phyloP scores from a whole-genome alignment of 2,113 vertebrate species.

The Bothrops jararaca region DNA sequence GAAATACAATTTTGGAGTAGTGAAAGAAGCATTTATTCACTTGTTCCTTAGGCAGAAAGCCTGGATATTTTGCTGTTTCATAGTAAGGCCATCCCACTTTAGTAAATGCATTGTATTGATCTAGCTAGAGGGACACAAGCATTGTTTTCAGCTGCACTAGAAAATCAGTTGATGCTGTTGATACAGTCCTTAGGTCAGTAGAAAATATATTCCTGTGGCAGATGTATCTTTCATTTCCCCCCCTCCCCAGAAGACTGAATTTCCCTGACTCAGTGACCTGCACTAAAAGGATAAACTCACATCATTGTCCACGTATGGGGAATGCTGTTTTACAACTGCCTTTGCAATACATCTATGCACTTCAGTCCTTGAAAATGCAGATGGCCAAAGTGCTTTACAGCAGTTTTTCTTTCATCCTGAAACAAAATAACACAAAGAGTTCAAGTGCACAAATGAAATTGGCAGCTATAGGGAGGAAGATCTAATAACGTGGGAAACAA shows the following conservation, averaged over 20 bases:
- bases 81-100: slow-evolving; percentile 33
- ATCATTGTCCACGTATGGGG: not conserved
- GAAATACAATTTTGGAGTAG: not conserved
- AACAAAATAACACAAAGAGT: not conserved
- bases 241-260: not conserved
- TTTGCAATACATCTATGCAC: not conserved
- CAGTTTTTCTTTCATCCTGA: not conserved
- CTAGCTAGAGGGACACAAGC: slow-evolving; percentile 45
- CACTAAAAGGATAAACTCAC: not conserved
- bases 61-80: slow-evolving; percentile 24
- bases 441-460: not conserved
- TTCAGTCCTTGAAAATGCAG: not conserved
- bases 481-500: not conserved
- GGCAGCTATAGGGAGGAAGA: slow-evolving; percentile 2
- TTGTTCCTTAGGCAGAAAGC: not conserved
- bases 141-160: slow-evolving; percentile 19
- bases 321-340: not conserved
- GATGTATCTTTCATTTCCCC: slow-evolving; percentile 30
- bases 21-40: slow-evolving; percentile 10
- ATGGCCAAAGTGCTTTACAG: not conserved
- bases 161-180: slow-evolving; percentile 50
- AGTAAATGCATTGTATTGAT: slow-evolving; percentile 43
- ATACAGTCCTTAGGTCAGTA: slow-evolving; percentile 55
- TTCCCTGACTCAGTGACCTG: slow-evolving; percentile 1
- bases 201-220: slow-evolving; percentile 45